Base-by-base conservation (phyloP, 1,140 invertebrate species). In the Apis florea region DNA sequence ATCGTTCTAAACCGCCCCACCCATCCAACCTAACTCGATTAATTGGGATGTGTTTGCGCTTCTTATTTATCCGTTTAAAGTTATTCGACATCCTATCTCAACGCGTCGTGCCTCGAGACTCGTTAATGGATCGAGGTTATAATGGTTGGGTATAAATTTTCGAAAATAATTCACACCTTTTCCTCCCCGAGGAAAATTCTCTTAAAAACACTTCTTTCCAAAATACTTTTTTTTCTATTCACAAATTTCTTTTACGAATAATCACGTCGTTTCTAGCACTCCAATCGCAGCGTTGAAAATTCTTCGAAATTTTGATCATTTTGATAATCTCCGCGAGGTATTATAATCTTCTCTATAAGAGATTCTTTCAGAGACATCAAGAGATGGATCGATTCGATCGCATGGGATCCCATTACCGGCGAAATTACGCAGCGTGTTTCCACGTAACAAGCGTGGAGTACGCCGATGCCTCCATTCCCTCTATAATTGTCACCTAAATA, bases 51-150 rank as follows among this genome's bases (percentile, higher is more conserved):
- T 53, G 47, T 64, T 51, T 51, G 59, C 59, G 47, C 26, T 53
- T n/a, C 47, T 64, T 75, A 72, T 72, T 58, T 53, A 64, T 66
- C 64, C 64, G 26, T 47, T 17, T 15, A 24, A 72, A 58, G n/a
- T 72, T 24, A 26, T 70, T 53, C 47, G 47, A 17, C 21, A 11
- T 47, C 0, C 15, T n/a, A 12, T n/a, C 47, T 8, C 66, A 6
- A n/a, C 17, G 9, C 0, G 13, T 49, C 66, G 40, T 5, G 21
- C 3, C 24, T 10, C 3, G 26, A 8, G 9, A 21, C 63, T 21
- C 64, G 21, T 12, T 47, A n/a, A 67, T 47, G 0, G 40, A n/a
- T n/a, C 40, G 21, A 40, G 21, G 40, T 63, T 26, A 63, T 4
- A 26, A 3, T 15, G 26, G 0, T 31, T 15, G 11, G n/a, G n/a